Conservation (phyloP, 2,888 invertebrate genomes). For the Quadroppia sp. region DNA sequence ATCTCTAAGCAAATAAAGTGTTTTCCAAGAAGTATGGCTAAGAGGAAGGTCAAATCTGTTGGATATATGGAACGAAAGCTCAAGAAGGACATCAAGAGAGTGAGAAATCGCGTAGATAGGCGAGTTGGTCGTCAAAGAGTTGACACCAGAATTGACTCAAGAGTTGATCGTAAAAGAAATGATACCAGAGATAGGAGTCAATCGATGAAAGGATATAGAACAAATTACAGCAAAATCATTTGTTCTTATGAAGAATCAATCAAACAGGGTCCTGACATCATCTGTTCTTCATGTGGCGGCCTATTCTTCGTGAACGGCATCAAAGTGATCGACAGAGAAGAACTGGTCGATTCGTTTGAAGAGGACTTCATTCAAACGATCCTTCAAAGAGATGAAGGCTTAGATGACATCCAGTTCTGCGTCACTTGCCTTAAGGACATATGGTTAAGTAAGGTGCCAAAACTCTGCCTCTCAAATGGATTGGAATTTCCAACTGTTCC, state of each 20-base stretch:
- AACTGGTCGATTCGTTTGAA: neutral
- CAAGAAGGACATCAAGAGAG: too few species aligned
- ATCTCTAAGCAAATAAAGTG: too few species aligned
- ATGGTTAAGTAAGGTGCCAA: neutral
- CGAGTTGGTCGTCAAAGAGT: too few species aligned
- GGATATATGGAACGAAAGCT: too few species aligned
- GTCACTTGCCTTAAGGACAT: neutral
- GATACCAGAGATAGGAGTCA: too few species aligned
- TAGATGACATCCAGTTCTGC: neutral
- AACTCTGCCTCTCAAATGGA: neutral
- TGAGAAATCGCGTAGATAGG: too few species aligned
- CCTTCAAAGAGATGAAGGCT: neutral
- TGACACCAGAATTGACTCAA: too few species aligned
- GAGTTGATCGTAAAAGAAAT: too few species aligned
- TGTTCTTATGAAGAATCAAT: neutral
- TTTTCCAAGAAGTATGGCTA: too few species aligned
- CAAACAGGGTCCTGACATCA: neutral
- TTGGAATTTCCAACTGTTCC: neutral
- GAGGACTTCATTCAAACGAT: neutral
- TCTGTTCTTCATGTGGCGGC: neutral
- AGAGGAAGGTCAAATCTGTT: too few species aligned
- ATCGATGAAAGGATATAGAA: too few species aligned
- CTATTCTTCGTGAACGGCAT: neutral
- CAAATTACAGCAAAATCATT: too few species aligned
- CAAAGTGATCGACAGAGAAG: neutral